Evolutionary conservation across 2,888 invertebrate genomes (phyloP).

Genomic region (Tubiluchus corallicola): DNA sequence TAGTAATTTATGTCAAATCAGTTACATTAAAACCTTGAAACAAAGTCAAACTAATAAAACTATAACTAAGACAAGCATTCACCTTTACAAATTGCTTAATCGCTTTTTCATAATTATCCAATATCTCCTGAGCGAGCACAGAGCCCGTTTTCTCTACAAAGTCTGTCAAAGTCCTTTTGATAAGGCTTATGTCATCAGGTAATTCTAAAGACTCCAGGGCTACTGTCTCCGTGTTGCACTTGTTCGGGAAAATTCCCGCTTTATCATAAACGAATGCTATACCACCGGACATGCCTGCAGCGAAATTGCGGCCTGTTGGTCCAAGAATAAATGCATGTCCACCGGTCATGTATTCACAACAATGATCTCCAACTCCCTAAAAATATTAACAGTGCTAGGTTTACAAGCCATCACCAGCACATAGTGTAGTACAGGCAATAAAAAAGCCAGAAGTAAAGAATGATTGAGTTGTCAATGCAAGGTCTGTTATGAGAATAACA

Average conservation of each 20-base stretch:
- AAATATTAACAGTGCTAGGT: constrained; percentile 8
- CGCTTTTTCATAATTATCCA: constrained; percentile 57
- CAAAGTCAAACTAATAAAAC: too few species aligned
- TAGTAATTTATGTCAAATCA: too few species aligned
- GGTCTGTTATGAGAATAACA: too few species aligned
- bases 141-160: constrained; percentile 77
- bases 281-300: constrained; percentile 96
- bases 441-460: too few species aligned
- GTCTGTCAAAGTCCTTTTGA: constrained; percentile 57
- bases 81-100: constrained; percentile 67
- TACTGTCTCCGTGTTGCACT: constrained; percentile 86
- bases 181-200: constrained; percentile 52
- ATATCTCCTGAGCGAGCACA: constrained; percentile 53
- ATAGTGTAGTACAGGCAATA: background rate
- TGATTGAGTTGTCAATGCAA: too few species aligned
- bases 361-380: constrained; percentile 89
- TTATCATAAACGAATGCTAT: constrained; percentile 86
- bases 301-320: constrained; percentile 89
- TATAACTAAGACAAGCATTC: constrained; percentile 8
- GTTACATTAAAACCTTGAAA: too few species aligned
- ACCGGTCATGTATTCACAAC: constrained; percentile 99
- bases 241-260: constrained; percentile 35
- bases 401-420: constrained; percentile 4
- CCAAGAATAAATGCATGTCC: constrained; percentile 77
- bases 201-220: constrained; percentile 62